Evolutionary conservation across 2,888 invertebrate species (phyloP).

Genomic region (Cheilosia soror): DNA sequence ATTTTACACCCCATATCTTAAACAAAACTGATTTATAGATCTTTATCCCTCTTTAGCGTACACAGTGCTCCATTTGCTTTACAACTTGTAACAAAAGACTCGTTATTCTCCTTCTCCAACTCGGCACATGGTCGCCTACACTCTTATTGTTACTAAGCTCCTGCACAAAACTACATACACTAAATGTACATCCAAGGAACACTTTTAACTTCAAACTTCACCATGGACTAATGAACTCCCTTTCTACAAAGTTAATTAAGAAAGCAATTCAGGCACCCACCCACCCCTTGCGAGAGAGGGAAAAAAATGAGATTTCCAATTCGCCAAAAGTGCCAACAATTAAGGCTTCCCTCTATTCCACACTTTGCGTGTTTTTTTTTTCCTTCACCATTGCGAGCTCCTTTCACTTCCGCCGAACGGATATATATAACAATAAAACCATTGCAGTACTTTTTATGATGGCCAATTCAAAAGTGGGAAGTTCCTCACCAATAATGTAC

Average conservation of each 20-base stretch:
- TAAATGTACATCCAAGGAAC: background rate
- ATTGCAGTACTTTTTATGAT: conserved; percentile 55
- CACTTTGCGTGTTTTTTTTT: background rate
- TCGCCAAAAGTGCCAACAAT: conserved; percentile 45
- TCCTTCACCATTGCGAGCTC: conserved; percentile 1
- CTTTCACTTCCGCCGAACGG: conserved; percentile 31
- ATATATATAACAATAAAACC: conserved; percentile 52
- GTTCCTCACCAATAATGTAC: conserved; percentile 1
- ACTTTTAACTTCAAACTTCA: conserved; percentile 12
- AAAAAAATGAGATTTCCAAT: conserved; percentile 24
- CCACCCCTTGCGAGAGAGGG: background rate
- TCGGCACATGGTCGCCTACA: conserved; percentile 2
- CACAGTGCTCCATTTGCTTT: background rate
- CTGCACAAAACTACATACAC: conserved; percentile 4
- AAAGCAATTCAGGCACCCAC: conserved; percentile 3
- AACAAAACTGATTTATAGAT: background rate
- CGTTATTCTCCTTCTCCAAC: background rate
- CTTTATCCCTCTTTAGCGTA: background rate
- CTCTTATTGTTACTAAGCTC: background rate
- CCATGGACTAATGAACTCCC: conserved; percentile 12
- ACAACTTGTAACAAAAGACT: background rate
- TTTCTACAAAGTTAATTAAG: conserved; percentile 48
- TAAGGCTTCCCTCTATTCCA: conserved; percentile 17
- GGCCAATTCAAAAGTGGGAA: conserved; percentile 45
- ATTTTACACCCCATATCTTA: background rate